These are phyloP conservation scores for Gracilinanus agilis DNA, from an alignment of 2,113 vertebrate species.

Conservation along the genomic window DNA sequence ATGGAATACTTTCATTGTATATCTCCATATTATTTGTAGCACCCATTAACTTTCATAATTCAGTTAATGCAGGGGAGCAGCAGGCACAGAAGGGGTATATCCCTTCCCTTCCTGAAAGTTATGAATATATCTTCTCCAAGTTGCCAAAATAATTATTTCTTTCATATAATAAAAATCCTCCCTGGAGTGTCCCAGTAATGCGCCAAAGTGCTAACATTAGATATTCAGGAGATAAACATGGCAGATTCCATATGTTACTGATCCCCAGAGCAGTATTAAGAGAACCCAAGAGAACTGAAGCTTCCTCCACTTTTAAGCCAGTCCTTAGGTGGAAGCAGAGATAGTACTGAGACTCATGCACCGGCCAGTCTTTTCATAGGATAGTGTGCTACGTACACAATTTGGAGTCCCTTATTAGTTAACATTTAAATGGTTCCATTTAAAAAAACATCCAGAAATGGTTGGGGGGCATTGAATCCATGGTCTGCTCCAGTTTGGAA, in stretches of 20 bases:
- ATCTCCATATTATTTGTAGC: slow-evolving; percentile 55
- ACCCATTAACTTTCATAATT: slow-evolving; percentile 70
- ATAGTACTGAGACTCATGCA: slow-evolving; percentile 44
- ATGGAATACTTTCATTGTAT: slow-evolving; percentile 23
- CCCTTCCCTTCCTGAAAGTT: slow-evolving; percentile 79
- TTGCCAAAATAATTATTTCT: slow-evolving; percentile 81
- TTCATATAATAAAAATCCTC: slow-evolving; percentile 79
- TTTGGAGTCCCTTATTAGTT: slow-evolving; percentile 26
- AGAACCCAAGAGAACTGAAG: slow-evolving; percentile 68
- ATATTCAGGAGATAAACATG: slow-evolving; percentile 79
- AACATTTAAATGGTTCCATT: slow-evolving; percentile 35
- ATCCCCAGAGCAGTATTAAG: slow-evolving; percentile 76
- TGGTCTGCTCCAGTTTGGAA: slow-evolving; percentile 34
- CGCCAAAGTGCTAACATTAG: slow-evolving; percentile 78
- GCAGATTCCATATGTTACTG: slow-evolving; percentile 71
- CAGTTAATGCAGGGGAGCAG: slow-evolving; percentile 66
- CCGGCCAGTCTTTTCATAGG: slow-evolving; percentile 50
- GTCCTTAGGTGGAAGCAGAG: slow-evolving; percentile 44
- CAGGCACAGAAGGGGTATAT: slow-evolving; percentile 67
- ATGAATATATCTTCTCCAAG: slow-evolving; percentile 78
- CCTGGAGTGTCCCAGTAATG: slow-evolving; percentile 71
- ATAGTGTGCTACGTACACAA: slow-evolving; percentile 29
- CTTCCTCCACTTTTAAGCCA: slow-evolving; percentile 69
- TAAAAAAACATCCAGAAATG: slow-evolving; percentile 26
- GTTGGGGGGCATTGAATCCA: not conserved